Evolutionary conservation across 2,888 invertebrate genomes (phyloP).

Genomic region (Andrena dorsata): DNA sequence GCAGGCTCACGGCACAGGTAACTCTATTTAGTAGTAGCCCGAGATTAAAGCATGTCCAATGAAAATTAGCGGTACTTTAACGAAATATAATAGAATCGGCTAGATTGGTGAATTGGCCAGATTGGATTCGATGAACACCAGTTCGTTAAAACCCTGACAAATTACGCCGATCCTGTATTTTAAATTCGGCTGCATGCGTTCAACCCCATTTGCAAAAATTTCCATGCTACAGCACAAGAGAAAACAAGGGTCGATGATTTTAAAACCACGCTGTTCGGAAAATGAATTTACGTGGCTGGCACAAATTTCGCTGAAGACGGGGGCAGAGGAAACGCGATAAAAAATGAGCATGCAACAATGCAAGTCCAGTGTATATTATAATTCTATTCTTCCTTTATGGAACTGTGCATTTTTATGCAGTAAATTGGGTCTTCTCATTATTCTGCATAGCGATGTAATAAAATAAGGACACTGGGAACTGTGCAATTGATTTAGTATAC

Average conservation of each 20-base stretch:
- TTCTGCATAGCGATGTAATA: not conserved
- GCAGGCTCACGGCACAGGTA: constrained; percentile 12
- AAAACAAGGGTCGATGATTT: constrained; percentile 47
- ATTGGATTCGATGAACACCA: constrained; percentile 38
- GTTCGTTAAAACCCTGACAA: constrained; percentile 52
- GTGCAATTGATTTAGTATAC: constrained; percentile 4
- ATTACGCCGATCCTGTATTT: constrained; percentile 36
- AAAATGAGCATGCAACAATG: constrained; percentile 4
- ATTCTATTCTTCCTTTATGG: not conserved
- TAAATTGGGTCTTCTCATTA: not conserved
- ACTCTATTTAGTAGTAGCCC: not conserved
- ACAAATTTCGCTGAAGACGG: constrained; percentile 3
- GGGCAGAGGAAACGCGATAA: constrained; percentile 10
- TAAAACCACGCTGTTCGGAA: constrained; percentile 17
- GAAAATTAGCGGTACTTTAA: constrained; percentile 28
- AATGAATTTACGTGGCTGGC: constrained; percentile 33
- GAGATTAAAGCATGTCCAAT: constrained; percentile 37
- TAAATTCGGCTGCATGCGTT: constrained; percentile 46
- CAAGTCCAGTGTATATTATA: not conserved
- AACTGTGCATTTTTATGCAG: not conserved
- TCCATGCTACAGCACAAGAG: constrained; percentile 37
- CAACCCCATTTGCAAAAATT: constrained; percentile 64
- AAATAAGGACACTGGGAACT: not conserved
- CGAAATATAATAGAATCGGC: constrained; percentile 51
- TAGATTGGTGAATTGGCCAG: constrained; percentile 38